phyloP scores from a whole-genome alignment of 2,797 vertebrate species.

The Chloroceryle inda region DNA sequence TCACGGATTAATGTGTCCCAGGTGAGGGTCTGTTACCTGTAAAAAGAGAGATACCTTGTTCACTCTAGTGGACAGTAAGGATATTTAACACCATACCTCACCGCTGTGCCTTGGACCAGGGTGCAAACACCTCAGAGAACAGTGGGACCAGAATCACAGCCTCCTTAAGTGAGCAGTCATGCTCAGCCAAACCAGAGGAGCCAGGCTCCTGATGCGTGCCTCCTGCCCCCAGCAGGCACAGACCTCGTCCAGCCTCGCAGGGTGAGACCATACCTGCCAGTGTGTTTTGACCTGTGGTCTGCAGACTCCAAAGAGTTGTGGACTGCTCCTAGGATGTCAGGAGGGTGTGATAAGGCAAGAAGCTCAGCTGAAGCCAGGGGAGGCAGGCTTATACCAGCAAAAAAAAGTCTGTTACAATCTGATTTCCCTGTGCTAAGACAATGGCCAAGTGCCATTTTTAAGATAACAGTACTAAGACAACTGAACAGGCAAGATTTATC shows the following conservation, averaged over 20 bases:
- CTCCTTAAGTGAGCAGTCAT: not conserved
- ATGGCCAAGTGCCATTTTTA: not conserved
- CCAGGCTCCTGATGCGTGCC: rapidly evolving
- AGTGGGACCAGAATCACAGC: not conserved
- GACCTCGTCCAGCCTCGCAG: not conserved
- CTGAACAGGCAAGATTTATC: not conserved
- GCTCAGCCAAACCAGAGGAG: not conserved
- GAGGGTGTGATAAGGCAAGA: not conserved
- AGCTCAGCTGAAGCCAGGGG: not conserved
- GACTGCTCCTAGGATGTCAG: not conserved
- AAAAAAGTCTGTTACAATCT: not conserved
- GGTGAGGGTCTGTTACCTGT: not conserved
- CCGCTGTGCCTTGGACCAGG: not conserved
- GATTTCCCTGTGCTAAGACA: not conserved
- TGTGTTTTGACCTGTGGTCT: not conserved
- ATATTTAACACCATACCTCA: not conserved
- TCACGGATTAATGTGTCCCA: not conserved
- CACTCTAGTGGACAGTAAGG: not conserved
- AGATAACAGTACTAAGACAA: not conserved
- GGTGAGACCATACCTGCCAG: not conserved
- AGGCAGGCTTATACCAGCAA: not conserved
- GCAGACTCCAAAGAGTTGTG: not conserved
- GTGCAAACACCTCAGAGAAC: not conserved
- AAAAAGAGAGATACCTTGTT: not conserved
- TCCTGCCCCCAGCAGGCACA: not conserved